A percentile compares a stretch with the other conserved stretches of the same genome.
Evolutionary conservation across 2,888 invertebrate genomes (phyloP).

Genomic region (Polyploca ridens): DNA sequence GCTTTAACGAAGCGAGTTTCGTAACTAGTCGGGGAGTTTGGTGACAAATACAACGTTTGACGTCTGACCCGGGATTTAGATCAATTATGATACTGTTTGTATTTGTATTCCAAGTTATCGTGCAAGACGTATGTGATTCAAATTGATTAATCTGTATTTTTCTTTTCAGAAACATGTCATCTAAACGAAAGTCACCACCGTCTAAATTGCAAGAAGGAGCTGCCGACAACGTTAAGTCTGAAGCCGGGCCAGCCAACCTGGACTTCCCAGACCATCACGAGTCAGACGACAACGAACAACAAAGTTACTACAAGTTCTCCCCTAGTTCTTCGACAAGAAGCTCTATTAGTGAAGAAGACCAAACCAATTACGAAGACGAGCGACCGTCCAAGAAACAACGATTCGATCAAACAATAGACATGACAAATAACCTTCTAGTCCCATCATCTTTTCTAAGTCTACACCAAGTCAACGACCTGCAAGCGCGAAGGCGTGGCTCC

Average conservation of each 20-base stretch:
- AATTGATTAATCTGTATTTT: conserved; percentile 37
- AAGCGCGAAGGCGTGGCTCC: conserved; percentile 80
- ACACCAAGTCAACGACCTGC: conserved; percentile 84
- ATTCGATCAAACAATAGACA: conserved; percentile 84
- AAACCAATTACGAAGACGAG: conserved; percentile 84
- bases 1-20: conserved; percentile 78
- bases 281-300: conserved; percentile 70
- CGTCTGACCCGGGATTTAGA: conserved; percentile 68
- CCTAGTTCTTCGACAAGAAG: conserved; percentile 76
- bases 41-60: conserved; percentile 71
- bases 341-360: conserved; percentile 85
- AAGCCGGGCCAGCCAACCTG: conserved; percentile 81
- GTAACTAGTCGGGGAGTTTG: conserved; percentile 66
- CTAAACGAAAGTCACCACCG: conserved; percentile 98
- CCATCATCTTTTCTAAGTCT: conserved; percentile 82
- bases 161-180: conserved; percentile 95
- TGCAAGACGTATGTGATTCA: conserved; percentile 39
- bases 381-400: conserved; percentile 85
- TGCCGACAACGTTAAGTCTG: conserved; percentile 74
- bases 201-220: conserved; percentile 94
- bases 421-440: conserved; percentile 85
- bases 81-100: conserved; percentile 55
- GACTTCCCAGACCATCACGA: conserved; percentile 76
- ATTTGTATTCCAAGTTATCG: conserved; percentile 29
- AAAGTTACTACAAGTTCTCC: conserved; percentile 78